phyloP scores from a whole-genome alignment of 2,113 vertebrate genomes.

The Okapia johnstoni region DNA sequence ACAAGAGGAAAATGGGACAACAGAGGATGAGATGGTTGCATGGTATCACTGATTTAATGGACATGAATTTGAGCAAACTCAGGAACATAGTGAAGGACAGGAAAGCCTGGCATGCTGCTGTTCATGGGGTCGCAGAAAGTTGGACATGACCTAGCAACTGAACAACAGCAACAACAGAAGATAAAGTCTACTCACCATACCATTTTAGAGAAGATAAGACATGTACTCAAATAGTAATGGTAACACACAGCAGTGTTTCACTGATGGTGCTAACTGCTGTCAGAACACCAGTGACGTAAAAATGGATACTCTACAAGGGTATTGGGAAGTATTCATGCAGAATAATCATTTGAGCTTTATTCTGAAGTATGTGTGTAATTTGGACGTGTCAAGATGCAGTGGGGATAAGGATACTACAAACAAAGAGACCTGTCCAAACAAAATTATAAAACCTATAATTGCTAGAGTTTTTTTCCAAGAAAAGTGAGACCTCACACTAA shows the following conservation, averaged over 20 bases:
- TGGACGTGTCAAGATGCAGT: not conserved
- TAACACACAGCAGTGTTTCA: not conserved
- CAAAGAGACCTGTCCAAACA: not conserved
- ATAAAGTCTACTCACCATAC: not conserved
- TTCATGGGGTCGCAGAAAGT: not conserved
- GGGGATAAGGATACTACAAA: not conserved
- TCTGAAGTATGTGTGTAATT: not conserved
- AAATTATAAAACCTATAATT: not conserved
- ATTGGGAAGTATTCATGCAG: not conserved
- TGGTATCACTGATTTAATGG: not conserved
- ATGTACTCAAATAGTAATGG: not conserved
- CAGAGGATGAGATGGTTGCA: not conserved
- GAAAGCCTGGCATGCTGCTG: not conserved
- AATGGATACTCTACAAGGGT: not conserved
- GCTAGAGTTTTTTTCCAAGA: not conserved
- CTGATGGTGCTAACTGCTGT: not conserved
- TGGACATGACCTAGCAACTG: not conserved
- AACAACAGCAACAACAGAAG: not conserved
- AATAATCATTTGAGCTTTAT: not conserved
- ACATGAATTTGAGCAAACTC: not conserved
- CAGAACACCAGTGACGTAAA: not conserved
- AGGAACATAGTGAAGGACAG: not conserved
- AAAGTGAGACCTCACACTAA: not conserved
- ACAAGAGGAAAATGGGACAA: not conserved
- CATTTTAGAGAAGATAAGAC: not conserved